These are phyloP conservation scores for Carposina sasakii DNA, from an alignment of 1,140 invertebrate species.

Conservation along the genomic window DNA sequence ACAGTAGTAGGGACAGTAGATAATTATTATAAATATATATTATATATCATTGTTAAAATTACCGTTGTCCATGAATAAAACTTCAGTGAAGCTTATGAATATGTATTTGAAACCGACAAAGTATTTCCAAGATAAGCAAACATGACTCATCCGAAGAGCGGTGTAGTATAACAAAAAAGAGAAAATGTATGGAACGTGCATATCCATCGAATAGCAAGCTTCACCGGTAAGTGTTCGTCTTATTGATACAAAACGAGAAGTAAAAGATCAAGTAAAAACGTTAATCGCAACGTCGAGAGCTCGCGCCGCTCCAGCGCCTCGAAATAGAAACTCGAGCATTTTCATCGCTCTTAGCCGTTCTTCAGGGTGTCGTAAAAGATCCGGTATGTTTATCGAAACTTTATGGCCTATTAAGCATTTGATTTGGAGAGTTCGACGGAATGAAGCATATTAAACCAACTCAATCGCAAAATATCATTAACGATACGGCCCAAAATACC, in stretches of 20 bases:
- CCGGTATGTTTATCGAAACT: slow-evolving; percentile 31
- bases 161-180: no score
- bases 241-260: slow-evolving; percentile 37
- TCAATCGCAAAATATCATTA: no score
- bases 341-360: slow-evolving; percentile 25
- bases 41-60: no score
- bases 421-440: slow-evolving; percentile 15
- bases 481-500: no score
- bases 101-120: no score
- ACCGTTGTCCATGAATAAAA: no score
- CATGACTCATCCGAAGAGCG: no score
- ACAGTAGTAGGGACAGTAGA: no score
- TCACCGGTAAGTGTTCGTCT: slow-evolving; percentile 36
- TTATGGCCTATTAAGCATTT: slow-evolving; percentile 46
- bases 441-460: slow-evolving; percentile 16
- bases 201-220: slow-evolving; percentile 27
- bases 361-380: slow-evolving; percentile 46
- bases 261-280: slow-evolving; percentile 48
- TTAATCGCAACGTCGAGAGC: slow-evolving; percentile 39
- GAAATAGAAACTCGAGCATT: slow-evolving; percentile 39
- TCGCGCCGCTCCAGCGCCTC: slow-evolving; percentile 37
- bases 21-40: no score
- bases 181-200: slow-evolving; percentile 32
- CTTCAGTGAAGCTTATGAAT: no score
- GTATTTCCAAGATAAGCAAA: no score